Percentiles rank a stretch among this genome's conserved stretches.
phyloP scores from a whole-genome alignment of 1,140 invertebrate species.

The Eumeta japonica region DNA sequence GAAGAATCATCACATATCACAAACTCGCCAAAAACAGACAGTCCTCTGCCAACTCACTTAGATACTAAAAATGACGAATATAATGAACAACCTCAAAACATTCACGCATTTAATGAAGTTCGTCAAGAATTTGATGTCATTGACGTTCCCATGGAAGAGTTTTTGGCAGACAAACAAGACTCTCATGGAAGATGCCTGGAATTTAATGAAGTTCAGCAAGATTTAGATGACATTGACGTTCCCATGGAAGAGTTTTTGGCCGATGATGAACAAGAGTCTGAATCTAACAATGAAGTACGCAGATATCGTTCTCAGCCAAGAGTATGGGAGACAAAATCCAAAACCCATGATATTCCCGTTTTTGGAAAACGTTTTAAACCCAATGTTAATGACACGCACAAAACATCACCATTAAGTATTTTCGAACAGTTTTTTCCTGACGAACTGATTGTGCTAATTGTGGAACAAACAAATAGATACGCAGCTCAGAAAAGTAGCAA shows the following conservation, averaged over 20 bases:
- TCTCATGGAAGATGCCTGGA: too few relatives aligned
- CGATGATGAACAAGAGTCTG: too few relatives aligned
- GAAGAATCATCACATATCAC: too few relatives aligned
- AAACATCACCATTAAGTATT: conserved; percentile 8
- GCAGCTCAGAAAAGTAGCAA: neutral
- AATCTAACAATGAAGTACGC: too few relatives aligned
- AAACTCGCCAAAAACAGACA: too few relatives aligned
- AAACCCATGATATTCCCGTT: conserved; percentile 18
- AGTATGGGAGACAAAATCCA: conserved; percentile 17
- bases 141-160: too few relatives aligned
- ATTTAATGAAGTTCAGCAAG: conserved; percentile 14
- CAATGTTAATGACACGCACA: conserved; percentile 13
- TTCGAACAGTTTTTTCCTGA: conserved; percentile 12
- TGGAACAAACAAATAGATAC: conserved; percentile 8
- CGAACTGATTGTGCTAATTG: conserved; percentile 9
- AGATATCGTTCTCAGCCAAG: too few relatives aligned
- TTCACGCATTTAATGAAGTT: conserved; percentile 14
- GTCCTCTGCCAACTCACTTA: conserved; percentile 17
- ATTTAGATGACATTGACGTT: too few relatives aligned
- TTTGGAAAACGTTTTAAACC: conserved; percentile 18
- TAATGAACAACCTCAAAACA: conserved; percentile 10
- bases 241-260: too few relatives aligned
- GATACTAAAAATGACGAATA: conserved; percentile 15
- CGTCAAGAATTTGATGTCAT: too few relatives aligned
- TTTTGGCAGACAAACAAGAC: too few relatives aligned